Evolutionary conservation across 2,888 invertebrate genomes (phyloP).

Genomic region (Mylabris sibirica): DNA sequence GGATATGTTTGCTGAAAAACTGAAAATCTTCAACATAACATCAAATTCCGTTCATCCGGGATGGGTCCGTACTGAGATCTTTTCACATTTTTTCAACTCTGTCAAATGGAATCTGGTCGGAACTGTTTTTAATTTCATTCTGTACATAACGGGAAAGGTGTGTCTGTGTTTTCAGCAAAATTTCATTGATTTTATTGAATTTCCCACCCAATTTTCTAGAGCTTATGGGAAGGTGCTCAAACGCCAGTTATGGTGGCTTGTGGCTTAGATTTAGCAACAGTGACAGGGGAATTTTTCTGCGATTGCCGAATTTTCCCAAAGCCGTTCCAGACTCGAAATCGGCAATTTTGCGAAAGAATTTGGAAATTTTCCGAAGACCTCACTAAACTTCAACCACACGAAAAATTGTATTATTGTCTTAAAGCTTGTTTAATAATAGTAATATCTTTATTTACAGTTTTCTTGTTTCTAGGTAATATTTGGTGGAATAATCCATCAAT

Average conservation of each 20-base stretch:
- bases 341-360: slow-evolving; percentile 12
- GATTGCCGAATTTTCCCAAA: slow-evolving; percentile 20
- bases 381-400: not conserved
- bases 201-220: slow-evolving; percentile 38
- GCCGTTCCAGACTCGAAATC: not conserved
- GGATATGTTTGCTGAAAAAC: slow-evolving; percentile 29
- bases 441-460: too few relatives aligned
- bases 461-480: not conserved
- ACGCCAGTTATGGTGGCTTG: slow-evolving; percentile 43
- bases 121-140: not conserved
- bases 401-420: too few relatives aligned
- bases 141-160: slow-evolving; percentile 3
- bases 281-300: slow-evolving; percentile 34
- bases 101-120: not conserved
- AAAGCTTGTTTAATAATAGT: too few relatives aligned
- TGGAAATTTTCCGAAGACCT: slow-evolving; percentile 6
- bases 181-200: not conserved
- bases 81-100: slow-evolving; percentile 50
- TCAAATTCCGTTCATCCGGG: slow-evolving; percentile 33
- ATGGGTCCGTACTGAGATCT: slow-evolving; percentile 23
- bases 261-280: too few relatives aligned
- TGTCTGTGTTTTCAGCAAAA: too few relatives aligned
- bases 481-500: not conserved
- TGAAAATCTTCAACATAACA: slow-evolving; percentile 23
- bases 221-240: slow-evolving; percentile 49